phyloP scores from a whole-genome alignment of 2,113 vertebrate genomes.

The Butastur rufipennis region DNA sequence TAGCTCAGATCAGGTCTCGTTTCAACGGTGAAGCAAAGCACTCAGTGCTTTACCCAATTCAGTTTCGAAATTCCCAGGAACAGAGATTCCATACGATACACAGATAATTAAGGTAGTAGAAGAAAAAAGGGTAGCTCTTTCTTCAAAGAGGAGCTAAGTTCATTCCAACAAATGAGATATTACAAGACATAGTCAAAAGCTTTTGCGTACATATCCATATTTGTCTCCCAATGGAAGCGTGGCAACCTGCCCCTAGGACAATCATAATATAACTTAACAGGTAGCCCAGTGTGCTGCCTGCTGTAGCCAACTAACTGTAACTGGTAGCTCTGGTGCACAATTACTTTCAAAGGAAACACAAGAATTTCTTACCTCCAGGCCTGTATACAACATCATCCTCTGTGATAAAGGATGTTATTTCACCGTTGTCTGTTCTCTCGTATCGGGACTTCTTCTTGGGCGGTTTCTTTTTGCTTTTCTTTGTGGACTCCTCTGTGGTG shows the following conservation, averaged over 20 bases:
- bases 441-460: conserved; percentile 98
- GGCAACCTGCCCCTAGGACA: neutral
- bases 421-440: conserved; percentile 91
- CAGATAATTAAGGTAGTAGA: fast-evolving
- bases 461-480: conserved; percentile 95
- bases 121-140: neutral
- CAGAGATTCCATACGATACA: neutral
- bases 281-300: fast-evolving
- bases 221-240: neutral
- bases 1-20: fast-evolving
- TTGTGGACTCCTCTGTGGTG: conserved; percentile 87
- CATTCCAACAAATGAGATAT: neutral
- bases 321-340: neutral
- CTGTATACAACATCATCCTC: conserved; percentile 95
- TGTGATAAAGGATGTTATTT: conserved; percentile 95
- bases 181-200: fast-evolving
- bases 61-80: neutral
- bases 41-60: neutral
- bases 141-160: neutral
- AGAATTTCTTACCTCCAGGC: conserved; percentile 85
- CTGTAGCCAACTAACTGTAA: neutral
- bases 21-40: neutral
- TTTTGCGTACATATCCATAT: neutral
- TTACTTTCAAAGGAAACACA: fast-evolving
- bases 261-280: fast-evolving